Base-by-base conservation (phyloP, 1,140 invertebrate species). In the Galleria mellonella region DNA sequence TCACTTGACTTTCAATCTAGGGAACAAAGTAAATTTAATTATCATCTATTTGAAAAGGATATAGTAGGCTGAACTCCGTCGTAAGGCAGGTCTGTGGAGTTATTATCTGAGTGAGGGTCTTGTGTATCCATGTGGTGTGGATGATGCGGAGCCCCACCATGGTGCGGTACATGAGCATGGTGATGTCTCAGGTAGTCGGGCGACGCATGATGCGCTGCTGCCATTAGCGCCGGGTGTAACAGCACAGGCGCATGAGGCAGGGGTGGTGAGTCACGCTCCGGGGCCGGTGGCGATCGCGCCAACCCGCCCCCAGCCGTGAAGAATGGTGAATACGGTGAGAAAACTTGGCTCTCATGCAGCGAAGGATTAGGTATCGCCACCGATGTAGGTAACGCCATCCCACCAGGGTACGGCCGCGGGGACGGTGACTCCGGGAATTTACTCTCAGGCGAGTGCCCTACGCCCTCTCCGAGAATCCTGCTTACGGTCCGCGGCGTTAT, bases 321-420 rank as follows among this genome's bases (percentile, higher is more conserved):
- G 87, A 96, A 96, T 48, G 94, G 94, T 70, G 92, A 94, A 86
- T 95, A 96, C 46, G 94, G 94, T 47, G 94, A 96, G 83, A 96
- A 96, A 60, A 98, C 92, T 87, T 97, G 95, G 51, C 95, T 96
- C 86, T 98, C 96, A 87, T 97, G 95, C 54, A 98, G 89, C 66
- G 95, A 95, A 32, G 96, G 97, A 86, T 98, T 98, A 41, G 96
- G 95, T 85, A 98, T 98, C 72, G 96, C 96, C 69, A 98, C 96
- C 43, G 94, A 95, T 31, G 96, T 97, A 48, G 96, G 95, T 75
- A 97, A 89, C 46, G 95, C 96, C 66, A 96, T 89, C 55, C 94
- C 93, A 41, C 94, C 95, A 51, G 92, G 90, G 76, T 93, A 93
- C 7, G 91, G 90, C 37, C 92, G 90, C 44, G 93, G 92, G 17